phyloP scores from a whole-genome alignment of 2,888 invertebrate genomes.

The Magallana nippona region DNA sequence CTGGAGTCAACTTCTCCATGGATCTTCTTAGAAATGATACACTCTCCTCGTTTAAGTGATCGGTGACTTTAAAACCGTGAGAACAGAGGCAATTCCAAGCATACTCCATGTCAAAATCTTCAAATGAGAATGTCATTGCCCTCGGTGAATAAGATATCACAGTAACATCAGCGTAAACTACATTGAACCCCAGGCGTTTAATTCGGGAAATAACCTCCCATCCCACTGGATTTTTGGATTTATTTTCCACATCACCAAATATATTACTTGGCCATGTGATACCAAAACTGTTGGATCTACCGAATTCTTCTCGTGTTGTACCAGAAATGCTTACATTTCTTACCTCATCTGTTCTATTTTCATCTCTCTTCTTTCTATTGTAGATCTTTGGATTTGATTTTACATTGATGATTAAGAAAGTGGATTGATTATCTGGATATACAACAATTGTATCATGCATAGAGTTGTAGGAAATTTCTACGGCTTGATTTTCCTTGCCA shows the following conservation, averaged over 20 bases:
- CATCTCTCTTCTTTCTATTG: not conserved
- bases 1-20: not conserved
- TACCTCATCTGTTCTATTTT: not conserved
- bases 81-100: constrained; percentile 38
- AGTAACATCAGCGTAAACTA: not conserved
- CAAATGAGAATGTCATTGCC: not conserved
- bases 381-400: constrained; percentile 14
- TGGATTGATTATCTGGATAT: not conserved
- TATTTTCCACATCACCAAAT: not conserved
- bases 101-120: constrained; percentile 35
- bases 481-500: not conserved
- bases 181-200: not conserved
- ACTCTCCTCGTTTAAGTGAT: not conserved
- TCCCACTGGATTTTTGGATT: not conserved
- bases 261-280: not conserved
- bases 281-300: not conserved
- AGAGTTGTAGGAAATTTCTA: not conserved
- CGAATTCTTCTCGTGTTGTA: not conserved
- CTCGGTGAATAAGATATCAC: not conserved
- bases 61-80: constrained; percentile 38
- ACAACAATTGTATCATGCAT: not conserved
- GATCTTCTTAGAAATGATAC: not conserved
- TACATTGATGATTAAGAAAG: not conserved
- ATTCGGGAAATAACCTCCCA: not conserved
- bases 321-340: not conserved